Percentiles rank a stretch among this genome's conserved stretches.
Evolutionary conservation across 30 jellyfish, hydroid and myxozoan genomes (phyloP).

Genomic region (Calvadosia cruxmelitensis): DNA sequence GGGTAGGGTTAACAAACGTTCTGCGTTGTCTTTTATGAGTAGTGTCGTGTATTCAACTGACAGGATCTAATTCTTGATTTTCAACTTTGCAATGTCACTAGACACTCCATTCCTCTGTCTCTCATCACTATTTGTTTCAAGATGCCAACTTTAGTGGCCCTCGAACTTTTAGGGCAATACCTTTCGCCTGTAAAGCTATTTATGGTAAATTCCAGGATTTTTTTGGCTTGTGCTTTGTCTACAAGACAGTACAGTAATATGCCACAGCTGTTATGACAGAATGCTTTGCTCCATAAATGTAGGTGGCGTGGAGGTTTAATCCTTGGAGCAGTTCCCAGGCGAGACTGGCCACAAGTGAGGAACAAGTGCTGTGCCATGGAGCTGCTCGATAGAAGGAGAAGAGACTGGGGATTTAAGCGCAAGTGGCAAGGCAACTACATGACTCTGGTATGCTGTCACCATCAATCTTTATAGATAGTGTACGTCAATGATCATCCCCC

Average conservation of each 20-base stretch:
- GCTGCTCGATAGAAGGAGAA: slow-evolving; percentile 52
- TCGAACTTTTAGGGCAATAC: neutral
- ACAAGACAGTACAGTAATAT: neutral
- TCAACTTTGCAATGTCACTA: too few relatives aligned
- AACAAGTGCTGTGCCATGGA: slow-evolving; percentile 87
- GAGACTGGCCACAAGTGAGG: slow-evolving; percentile 93
- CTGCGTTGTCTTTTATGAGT: too few relatives aligned
- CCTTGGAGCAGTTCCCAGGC: slow-evolving; percentile 60
- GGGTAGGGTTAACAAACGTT: too few relatives aligned
- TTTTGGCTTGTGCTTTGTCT: too few relatives aligned
- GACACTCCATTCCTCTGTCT: too few relatives aligned
- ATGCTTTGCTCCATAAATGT: neutral
- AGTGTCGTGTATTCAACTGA: too few relatives aligned
- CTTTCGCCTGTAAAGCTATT: too few relatives aligned
- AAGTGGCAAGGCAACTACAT: slow-evolving; percentile 83
- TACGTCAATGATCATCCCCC: too few relatives aligned
- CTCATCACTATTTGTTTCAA: neutral
- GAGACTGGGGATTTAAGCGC: slow-evolving; percentile 56
- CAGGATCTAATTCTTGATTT: too few relatives aligned
- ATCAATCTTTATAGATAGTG: too few relatives aligned
- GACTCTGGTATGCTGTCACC: slow-evolving; percentile 28
- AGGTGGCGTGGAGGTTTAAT: slow-evolving; percentile 97
- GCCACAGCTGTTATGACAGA: too few relatives aligned
- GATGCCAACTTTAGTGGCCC: neutral
- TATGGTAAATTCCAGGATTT: too few relatives aligned